Conservation (phyloP, 2,113 vertebrate genomes). For the Zootoca vivipara region DNA sequence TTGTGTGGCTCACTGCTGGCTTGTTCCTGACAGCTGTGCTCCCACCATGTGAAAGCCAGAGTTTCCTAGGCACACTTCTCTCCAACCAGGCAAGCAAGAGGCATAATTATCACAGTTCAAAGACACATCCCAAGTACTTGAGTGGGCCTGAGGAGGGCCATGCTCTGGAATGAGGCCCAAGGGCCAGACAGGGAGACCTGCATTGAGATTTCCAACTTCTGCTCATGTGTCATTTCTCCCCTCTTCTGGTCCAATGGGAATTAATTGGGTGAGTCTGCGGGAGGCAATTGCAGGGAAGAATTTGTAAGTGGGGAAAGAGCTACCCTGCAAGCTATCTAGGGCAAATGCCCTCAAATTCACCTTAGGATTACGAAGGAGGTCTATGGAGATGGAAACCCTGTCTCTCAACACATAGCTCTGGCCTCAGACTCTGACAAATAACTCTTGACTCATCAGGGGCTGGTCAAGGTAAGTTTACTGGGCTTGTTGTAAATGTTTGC, state of each 20-base stretch:
- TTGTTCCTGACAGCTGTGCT: too few relatives aligned
- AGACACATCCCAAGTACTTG: too few relatives aligned
- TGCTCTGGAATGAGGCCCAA: neutral
- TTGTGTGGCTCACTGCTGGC: too few relatives aligned
- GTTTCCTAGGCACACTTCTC: too few relatives aligned
- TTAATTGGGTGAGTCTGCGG: neutral
- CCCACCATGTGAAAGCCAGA: too few relatives aligned
- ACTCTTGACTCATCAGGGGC: neutral
- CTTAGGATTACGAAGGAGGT: neutral
- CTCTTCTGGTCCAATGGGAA: neutral
- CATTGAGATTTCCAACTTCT: too few relatives aligned
- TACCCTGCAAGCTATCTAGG: too few relatives aligned
- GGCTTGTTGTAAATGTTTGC: neutral
- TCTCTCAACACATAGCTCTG: neutral
- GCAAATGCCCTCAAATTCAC: neutral
- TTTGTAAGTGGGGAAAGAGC: neutral
- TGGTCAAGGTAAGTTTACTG: neutral
- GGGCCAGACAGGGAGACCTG: neutral
- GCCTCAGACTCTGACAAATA: neutral
- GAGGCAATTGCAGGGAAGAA: neutral
- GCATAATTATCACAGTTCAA: too few relatives aligned
- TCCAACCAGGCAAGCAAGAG: too few relatives aligned
- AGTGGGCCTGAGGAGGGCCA: too few relatives aligned
- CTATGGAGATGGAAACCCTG: neutral
- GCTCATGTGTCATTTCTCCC: too few relatives aligned